Percentiles rank a stretch among this genome's conserved stretches.
phyloP scores from a whole-genome alignment of 2,888 invertebrate species.

The Synergus gifuensis region DNA sequence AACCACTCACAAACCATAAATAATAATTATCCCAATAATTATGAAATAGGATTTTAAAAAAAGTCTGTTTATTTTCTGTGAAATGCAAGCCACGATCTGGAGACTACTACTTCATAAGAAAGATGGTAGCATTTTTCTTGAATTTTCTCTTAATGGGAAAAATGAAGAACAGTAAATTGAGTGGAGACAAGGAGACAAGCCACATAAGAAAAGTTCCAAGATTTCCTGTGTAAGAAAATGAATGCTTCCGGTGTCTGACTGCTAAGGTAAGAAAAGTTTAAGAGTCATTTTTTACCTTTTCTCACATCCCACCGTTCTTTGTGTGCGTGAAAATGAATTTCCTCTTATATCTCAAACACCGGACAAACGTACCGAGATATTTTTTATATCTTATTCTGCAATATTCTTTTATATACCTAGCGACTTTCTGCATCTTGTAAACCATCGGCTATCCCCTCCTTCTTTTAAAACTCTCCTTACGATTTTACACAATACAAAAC shows the following conservation, averaged over 20 bases:
- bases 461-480: not conserved
- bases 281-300: slow-evolving; percentile 16
- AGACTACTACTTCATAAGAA: not conserved
- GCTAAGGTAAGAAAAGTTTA: slow-evolving; percentile 34
- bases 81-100: not conserved
- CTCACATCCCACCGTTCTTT: not conserved
- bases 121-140: not conserved
- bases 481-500: not conserved
- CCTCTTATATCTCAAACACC: slow-evolving; percentile 15
- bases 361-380: not conserved
- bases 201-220: slow-evolving; percentile 36
- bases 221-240: slow-evolving; percentile 33
- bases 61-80: not conserved
- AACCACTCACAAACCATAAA: not conserved
- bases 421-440: not conserved
- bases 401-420: not conserved
- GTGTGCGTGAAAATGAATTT: slow-evolving; percentile 25
- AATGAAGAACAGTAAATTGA: slow-evolving; percentile 23
- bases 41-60: not conserved
- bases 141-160: slow-evolving; percentile 9
- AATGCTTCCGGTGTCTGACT: slow-evolving; percentile 31
- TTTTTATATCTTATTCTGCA: slow-evolving; percentile 18
- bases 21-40: not conserved
- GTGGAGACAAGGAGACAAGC: slow-evolving; percentile 26
- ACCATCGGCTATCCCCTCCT: not conserved